A percentile compares a stretch with the other conserved stretches of the same genome.
phyloP scores from a whole-genome alignment of 2,888 invertebrate species.

The Pyrgus malvae region DNA sequence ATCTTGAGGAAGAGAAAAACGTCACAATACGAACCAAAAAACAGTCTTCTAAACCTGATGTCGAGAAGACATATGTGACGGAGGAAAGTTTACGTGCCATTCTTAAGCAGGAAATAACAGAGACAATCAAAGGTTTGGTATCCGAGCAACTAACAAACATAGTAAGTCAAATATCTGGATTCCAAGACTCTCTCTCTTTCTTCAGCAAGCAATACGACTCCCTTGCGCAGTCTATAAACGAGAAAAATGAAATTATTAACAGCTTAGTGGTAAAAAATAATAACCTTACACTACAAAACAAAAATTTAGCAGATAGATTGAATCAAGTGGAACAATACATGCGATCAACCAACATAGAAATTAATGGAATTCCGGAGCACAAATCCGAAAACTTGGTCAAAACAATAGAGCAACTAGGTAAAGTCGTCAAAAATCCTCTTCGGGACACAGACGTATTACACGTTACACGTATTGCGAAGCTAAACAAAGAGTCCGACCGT shows the following conservation, averaged over 20 bases:
- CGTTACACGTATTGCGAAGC: too few species aligned
- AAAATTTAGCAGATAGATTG: too few species aligned
- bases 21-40: conserved; percentile 2
- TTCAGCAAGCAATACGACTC: conserved; percentile 8
- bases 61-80: neutral
- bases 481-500: too few species aligned
- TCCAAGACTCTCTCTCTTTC: conserved; percentile 1
- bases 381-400: too few species aligned
- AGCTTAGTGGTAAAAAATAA: neutral
- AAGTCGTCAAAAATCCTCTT: too few species aligned
- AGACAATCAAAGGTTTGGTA: neutral
- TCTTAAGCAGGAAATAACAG: neutral
- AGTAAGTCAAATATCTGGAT: neutral
- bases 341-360: too few species aligned
- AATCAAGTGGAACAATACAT: too few species aligned
- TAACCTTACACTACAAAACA: neutral
- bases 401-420: too few species aligned
- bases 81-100: conserved; percentile 4
- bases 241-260: neutral
- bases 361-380: too few species aligned
- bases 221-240: neutral
- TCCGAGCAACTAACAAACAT: neutral
- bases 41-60: neutral
- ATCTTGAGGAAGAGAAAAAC: neutral
- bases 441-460: too few species aligned